Conservation (phyloP, 1,140 invertebrate genomes). For the Caenorhabditis latens region DNA sequence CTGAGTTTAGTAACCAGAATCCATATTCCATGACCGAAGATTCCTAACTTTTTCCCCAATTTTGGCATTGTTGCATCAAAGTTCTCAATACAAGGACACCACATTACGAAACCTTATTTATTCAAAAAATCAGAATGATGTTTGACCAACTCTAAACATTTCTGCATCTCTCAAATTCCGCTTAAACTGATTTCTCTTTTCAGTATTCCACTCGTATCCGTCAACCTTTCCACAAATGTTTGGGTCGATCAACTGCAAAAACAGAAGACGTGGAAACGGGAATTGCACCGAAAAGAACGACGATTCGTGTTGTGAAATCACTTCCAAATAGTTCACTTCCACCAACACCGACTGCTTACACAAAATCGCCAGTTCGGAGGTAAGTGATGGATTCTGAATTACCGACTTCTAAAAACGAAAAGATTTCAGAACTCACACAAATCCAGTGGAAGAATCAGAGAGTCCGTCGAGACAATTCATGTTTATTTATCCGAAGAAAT, state of each 20-base stretch:
- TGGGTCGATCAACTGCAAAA: neutral
- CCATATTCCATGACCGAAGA: no score
- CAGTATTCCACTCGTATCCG: constrained; percentile 27
- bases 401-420: neutral
- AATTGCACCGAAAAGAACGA: constrained; percentile 36
- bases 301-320: constrained; percentile 42
- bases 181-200: neutral
- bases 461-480: constrained; percentile 37
- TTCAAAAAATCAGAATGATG: no score
- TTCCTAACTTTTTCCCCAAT: no score
- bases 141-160: no score
- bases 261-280: constrained; percentile 38
- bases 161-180: no score
- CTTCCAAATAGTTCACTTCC: constrained; percentile 35
- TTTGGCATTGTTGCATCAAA: no score
- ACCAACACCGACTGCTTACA: constrained; percentile 25
- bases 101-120: no score
- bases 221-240: constrained; percentile 14
- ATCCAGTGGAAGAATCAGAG: constrained; percentile 22
- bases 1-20: no score
- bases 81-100: no score
- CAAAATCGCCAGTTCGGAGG: constrained; percentile 32
- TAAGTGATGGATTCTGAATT: neutral
- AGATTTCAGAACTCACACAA: constrained; percentile 18
- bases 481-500: constrained; percentile 44